Evolutionary conservation across 2,888 invertebrate species (phyloP), one percentile per base, ranked within the genome.

Genomic region (Calliphora vomitoria): DNA sequence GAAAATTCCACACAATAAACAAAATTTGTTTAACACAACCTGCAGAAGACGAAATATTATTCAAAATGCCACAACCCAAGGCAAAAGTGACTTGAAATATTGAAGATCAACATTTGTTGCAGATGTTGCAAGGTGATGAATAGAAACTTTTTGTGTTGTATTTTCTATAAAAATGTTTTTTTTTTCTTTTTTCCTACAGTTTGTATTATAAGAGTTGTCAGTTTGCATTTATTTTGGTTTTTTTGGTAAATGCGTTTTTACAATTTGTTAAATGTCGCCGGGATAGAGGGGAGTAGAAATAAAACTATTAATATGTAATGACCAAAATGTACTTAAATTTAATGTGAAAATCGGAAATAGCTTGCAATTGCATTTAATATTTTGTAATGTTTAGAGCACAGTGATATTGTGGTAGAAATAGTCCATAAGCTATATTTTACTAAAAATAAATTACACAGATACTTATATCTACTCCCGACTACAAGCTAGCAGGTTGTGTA

Each of bases 21-120:
- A 3, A 10, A 18, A 4, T 31, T 55, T 41, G 25, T 53, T 53
- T n/a, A 35, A n/a, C 5, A 15, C 35, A n/a, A 72, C 71, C 55
- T 72, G 10, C 20, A 72, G 69, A n/a, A 53, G 53, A 38, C 18
- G 38, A 18, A 38, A 38, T 11, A 38, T 62, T 38, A 38, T 64
- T 18, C 8, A 64, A 35, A n/a, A 62, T 31, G 3, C 10, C 3
- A 15, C 8, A 64, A n/a, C 8, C n/a, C 38, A 35, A 3, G 18
- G 35, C 2, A 1, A 53, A 60, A 64, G 5, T 64, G 38, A 38
- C 35, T 18, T 35, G 35, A n/a, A 18, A 15, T 62, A 62, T 62
- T 62, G 25, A 62, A 62, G 8, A 62, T 38, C 35, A 35, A 35
- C 31, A 35, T 62, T 62, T 31, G 35, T 38, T 13, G 31, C 35